phyloP scores from a whole-genome alignment of 2,113 vertebrate genomes.

The Saguinus midas region DNA sequence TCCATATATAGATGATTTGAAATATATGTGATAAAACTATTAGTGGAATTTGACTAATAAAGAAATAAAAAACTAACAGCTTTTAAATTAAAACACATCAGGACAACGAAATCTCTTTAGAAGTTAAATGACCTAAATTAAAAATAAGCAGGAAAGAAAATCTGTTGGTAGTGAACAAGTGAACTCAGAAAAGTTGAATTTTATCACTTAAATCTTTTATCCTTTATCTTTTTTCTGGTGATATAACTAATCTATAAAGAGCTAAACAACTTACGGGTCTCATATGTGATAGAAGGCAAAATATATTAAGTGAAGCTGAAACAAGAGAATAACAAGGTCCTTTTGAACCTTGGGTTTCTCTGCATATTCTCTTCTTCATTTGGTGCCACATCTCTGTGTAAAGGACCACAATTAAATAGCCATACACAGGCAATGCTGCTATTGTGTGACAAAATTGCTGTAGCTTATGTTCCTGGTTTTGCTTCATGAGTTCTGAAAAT shows the following conservation, averaged over 20 bases:
- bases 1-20: not conserved
- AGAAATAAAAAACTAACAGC: not conserved
- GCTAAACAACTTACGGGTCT: not conserved
- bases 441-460: not conserved
- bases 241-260: not conserved
- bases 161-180: not conserved
- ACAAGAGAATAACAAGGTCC: not conserved
- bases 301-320: not conserved
- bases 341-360: not conserved
- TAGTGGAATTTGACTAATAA: not conserved
- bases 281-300: not conserved
- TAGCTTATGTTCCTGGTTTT: not conserved
- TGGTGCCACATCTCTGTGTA: not conserved
- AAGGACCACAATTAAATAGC: not conserved
- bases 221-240: not conserved
- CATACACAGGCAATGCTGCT: not conserved
- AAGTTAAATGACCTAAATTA: not conserved
- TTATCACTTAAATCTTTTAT: not conserved
- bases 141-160: not conserved
- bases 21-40: not conserved
- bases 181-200: not conserved
- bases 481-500: not conserved
- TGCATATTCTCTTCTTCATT: not conserved
- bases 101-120: not conserved
- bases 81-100: not conserved